phyloP scores from a whole-genome alignment of 2,797 vertebrate species.

The Schizopygopsis pylzovi region DNA sequence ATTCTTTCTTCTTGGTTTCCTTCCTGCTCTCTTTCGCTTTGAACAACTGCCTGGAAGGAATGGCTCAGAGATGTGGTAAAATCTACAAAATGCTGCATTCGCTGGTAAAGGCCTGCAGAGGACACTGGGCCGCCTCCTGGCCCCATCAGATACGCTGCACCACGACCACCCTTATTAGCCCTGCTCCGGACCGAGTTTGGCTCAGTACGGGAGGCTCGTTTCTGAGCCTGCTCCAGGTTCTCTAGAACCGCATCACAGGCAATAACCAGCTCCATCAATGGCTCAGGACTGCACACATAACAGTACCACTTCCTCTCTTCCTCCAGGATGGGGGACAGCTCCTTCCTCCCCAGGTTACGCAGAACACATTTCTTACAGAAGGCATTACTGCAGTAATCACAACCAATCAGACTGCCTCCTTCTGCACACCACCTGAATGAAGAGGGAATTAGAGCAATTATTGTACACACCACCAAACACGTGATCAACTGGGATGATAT shows the following conservation, averaged over 20 bases:
- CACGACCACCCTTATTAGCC: slow-evolving; percentile 21
- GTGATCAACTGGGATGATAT: neutral
- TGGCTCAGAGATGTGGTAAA: slow-evolving; percentile 90
- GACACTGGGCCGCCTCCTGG: neutral
- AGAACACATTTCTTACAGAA: slow-evolving; percentile 99
- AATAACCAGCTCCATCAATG: slow-evolving; percentile 90
- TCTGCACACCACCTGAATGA: slow-evolving; percentile 96
- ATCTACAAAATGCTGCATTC: slow-evolving; percentile 77
- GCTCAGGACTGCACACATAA: slow-evolving; percentile 94
- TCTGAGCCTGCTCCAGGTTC: slow-evolving; percentile 86
- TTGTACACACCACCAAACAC: neutral
- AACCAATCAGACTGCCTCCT: slow-evolving; percentile 97
- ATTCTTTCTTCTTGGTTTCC: slow-evolving; percentile 71
- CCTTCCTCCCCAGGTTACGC: slow-evolving; percentile 93
- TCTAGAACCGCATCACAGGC: slow-evolving; percentile 91
- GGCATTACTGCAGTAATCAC: slow-evolving; percentile 97
- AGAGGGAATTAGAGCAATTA: slow-evolving; percentile 19
- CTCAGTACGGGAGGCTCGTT: slow-evolving; percentile 72
- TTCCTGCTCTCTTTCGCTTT: slow-evolving; percentile 52
- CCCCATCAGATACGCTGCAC: neutral
- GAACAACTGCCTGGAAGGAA: slow-evolving; percentile 88
- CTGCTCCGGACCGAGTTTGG: slow-evolving; percentile 38
- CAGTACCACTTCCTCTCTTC: slow-evolving; percentile 96
- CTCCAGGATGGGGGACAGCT: slow-evolving; percentile 92
- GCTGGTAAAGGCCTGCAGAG: slow-evolving; percentile 54